Evolutionary conservation across 2,113 vertebrate species (phyloP), one percentile per base, ranked within the genome.

Genomic region (Galemys pyrenaicus): DNA sequence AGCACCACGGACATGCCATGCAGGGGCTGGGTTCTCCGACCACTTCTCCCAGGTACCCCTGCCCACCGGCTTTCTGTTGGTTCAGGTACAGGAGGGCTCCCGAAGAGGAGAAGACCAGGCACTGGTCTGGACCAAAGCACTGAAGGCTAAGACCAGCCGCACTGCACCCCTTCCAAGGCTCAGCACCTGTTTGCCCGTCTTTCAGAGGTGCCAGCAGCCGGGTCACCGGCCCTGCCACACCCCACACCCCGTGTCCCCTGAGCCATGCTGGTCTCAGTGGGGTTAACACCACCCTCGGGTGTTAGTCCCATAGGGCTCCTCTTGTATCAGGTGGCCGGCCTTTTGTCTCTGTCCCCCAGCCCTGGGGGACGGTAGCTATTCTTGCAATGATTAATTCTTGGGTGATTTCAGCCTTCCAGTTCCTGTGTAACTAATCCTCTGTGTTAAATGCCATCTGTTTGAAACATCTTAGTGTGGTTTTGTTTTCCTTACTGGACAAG

Each of bases 401-500:
- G 41, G 20, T 64, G 58, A 64, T 46, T 93, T 93, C 78, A 37
- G 65, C 86, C 74, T 58, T 77, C 62, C 41, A 51, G 4, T 67
- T 81, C 75, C 93, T 49, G n/a, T 56, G 62, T 6, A 92, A 68
- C 39, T 35, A 19, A 71, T 68, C 94, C 87, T 92, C 68, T 56
- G 68, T 64, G 56, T 79, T 77, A 77, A 89, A 46, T 46, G 54
- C 87, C 96, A 94, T 95, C 96, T 96, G 94, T 70, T 81, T 83
- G 83, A 91, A 89, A 95, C 54, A 83, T 83, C 64, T 56, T 64
- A 79, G 13, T 60, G 3, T 54, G 51, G 56, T 82, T 94, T 90
- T 94, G 95, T 95, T 97, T 94, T 79, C 91, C 89, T 65, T 49
- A 94, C 92, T 87, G 89, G 96, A 94, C 92, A 87, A 84, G 83